A percentile compares a stretch with the other conserved stretches of the same genome.
Conservation (phyloP, 2,888 invertebrate species). For the Petrolisthes cinctipes region DNA sequence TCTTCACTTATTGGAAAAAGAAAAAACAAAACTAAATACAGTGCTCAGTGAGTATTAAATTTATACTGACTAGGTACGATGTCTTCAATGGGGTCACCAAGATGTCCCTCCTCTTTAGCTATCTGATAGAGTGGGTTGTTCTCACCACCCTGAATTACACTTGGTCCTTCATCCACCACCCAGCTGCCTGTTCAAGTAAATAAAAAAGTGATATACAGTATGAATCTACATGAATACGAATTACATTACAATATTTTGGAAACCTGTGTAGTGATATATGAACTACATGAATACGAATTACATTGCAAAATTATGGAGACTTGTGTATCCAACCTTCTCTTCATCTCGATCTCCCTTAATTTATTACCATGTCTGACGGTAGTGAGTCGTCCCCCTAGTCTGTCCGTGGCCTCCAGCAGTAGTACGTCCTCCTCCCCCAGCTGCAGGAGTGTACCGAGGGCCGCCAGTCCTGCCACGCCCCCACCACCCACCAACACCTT, state of each 20-base stretch:
- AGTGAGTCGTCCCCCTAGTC: conserved; percentile 74
- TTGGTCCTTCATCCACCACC: conserved; percentile 80
- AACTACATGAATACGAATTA: neutral
- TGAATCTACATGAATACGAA: neutral
- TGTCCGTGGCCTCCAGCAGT: conserved; percentile 71
- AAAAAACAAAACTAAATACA: too few relatives aligned
- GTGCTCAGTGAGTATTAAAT: neutral
- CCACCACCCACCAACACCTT: conserved; percentile 67
- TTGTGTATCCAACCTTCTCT: neutral
- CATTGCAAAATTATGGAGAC: neutral
- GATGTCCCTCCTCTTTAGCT: conserved; percentile 69
- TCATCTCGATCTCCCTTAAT: neutral
- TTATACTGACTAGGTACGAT: conserved; percentile 2
- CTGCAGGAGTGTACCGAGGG: conserved; percentile 65
- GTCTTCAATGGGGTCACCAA: conserved; percentile 5
- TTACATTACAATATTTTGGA: neutral
- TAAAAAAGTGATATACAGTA: too few relatives aligned
- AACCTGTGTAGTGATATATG: too few relatives aligned
- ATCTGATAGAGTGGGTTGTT: conserved; percentile 73
- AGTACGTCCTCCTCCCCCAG: conserved; percentile 66
- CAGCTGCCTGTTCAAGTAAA: neutral
- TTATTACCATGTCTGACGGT: conserved; percentile 68
- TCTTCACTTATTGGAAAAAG: too few relatives aligned
- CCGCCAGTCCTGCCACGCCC: conserved; percentile 67
- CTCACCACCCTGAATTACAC: conserved; percentile 82